Evolutionary conservation across 2,113 vertebrate species (phyloP).

Genomic region (Pseudonaja textilis): DNA sequence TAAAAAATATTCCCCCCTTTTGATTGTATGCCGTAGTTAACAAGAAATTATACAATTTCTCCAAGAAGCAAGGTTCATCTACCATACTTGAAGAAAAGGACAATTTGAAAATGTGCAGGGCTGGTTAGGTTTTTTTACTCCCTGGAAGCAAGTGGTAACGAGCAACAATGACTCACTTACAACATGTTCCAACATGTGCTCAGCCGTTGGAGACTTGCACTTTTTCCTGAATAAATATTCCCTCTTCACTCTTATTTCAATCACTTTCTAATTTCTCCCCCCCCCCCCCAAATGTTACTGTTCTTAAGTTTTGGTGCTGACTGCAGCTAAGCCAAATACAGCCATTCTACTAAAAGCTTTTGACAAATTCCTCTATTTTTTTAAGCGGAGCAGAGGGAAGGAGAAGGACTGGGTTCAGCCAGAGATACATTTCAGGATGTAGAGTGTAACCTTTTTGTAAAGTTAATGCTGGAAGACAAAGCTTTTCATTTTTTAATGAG

Average conservation of each 20-base stretch:
- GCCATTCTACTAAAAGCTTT: background rate
- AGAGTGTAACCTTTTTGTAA: slow-evolving; percentile 28
- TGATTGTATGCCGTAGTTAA: background rate
- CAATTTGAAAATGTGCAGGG: background rate
- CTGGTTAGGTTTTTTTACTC: background rate
- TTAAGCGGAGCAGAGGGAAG: slow-evolving; percentile 20
- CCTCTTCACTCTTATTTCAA: slow-evolving; percentile 15
- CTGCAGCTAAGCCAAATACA: slow-evolving; percentile 23
- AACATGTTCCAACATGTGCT: slow-evolving; percentile 17
- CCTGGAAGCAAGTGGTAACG: background rate
- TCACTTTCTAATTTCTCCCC: slow-evolving; percentile 11
- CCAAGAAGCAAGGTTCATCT: background rate
- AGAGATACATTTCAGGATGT: slow-evolving; percentile 47
- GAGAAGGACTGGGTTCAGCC: slow-evolving; percentile 29
- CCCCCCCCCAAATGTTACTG: slow-evolving; percentile 1
- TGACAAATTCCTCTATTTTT: slow-evolving; percentile 24
- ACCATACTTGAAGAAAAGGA: background rate
- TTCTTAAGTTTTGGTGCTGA: slow-evolving; percentile 4
- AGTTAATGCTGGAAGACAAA: slow-evolving; percentile 51
- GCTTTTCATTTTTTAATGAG: slow-evolving; percentile 51
- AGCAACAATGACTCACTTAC: background rate
- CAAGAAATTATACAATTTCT: background rate
- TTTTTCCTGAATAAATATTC: slow-evolving; percentile 9
- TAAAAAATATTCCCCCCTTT: background rate
- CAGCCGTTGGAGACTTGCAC: background rate